Evolutionary conservation across 2,888 invertebrate species (phyloP).

Genomic region (Dioctria linearis): DNA sequence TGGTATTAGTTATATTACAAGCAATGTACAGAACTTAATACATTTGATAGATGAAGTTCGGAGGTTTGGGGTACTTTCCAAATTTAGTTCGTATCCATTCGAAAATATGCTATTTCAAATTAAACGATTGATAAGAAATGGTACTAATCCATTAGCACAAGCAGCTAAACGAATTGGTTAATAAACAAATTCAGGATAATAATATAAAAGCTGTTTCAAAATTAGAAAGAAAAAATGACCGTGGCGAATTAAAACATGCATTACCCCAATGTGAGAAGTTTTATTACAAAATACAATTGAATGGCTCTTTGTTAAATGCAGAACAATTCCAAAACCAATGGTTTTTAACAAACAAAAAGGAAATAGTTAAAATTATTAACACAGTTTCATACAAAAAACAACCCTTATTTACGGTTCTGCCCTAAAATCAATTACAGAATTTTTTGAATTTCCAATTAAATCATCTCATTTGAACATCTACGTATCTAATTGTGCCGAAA

Average conservation of each 20-base stretch:
- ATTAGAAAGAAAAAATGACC: slow-evolving; percentile 1
- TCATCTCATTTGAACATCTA: background rate
- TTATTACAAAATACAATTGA: background rate
- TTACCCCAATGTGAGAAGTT: background rate
- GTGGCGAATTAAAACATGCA: background rate
- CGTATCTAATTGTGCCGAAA: background rate
- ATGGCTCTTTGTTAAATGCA: background rate
- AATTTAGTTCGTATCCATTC: background rate
- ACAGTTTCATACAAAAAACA: background rate
- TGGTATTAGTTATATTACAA: background rate
- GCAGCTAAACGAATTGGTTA: too few relatives aligned
- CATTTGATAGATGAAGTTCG: background rate
- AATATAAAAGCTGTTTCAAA: background rate
- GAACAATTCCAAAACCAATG: background rate
- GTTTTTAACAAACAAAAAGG: background rate
- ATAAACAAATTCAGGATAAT: too few relatives aligned
- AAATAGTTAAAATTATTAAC: background rate
- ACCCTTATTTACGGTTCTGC: too few relatives aligned
- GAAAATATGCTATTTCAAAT: background rate
- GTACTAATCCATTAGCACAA: too few relatives aligned
- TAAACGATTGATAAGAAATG: too few relatives aligned
- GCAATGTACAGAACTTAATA: background rate
- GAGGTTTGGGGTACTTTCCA: background rate
- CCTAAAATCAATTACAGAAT: too few relatives aligned
- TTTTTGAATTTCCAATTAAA: too few relatives aligned